These are phyloP conservation scores for Agriotes lineatus DNA, from an alignment of 2,888 invertebrate genomes.

Conservation along the genomic window DNA sequence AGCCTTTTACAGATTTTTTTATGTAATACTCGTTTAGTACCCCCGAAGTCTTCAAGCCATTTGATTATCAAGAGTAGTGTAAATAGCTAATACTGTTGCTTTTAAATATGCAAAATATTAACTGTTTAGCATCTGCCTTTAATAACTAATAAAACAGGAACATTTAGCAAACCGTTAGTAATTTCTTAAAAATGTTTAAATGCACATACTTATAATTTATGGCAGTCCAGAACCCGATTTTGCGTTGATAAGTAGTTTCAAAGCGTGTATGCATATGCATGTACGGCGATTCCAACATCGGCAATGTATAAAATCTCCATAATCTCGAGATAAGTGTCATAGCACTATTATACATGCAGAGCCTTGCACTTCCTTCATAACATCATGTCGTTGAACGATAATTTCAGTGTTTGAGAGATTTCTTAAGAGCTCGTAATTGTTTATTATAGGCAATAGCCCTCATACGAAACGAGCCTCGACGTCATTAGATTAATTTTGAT, in stretches of 20 bases:
- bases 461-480: slow-evolving; percentile 16
- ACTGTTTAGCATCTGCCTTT: too few relatives aligned
- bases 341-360: slow-evolving; percentile 1
- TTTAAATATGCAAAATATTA: too few relatives aligned
- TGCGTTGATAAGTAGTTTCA: background rate
- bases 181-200: background rate
- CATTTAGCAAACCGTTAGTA: background rate
- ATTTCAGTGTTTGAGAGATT: slow-evolving; percentile 10
- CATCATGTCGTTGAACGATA: slow-evolving; percentile 26
- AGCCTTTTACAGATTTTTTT: too few relatives aligned
- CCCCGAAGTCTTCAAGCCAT: too few relatives aligned
- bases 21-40: too few relatives aligned
- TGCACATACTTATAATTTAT: background rate
- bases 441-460: slow-evolving; percentile 11
- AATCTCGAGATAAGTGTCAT: slow-evolving; percentile 14
- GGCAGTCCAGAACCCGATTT: background rate
- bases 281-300: background rate
- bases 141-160: too few relatives aligned
- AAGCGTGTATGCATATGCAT: background rate
- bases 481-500: slow-evolving; percentile 20
- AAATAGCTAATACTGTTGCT: too few relatives aligned
- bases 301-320: slow-evolving; percentile 5
- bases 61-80: too few relatives aligned
- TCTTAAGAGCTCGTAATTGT: slow-evolving; percentile 7
- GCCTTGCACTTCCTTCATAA: slow-evolving; percentile 1